These are phyloP conservation scores for Coptotermes formosanus DNA, from an alignment of 1,140 invertebrate species.

Conservation along the genomic window DNA sequence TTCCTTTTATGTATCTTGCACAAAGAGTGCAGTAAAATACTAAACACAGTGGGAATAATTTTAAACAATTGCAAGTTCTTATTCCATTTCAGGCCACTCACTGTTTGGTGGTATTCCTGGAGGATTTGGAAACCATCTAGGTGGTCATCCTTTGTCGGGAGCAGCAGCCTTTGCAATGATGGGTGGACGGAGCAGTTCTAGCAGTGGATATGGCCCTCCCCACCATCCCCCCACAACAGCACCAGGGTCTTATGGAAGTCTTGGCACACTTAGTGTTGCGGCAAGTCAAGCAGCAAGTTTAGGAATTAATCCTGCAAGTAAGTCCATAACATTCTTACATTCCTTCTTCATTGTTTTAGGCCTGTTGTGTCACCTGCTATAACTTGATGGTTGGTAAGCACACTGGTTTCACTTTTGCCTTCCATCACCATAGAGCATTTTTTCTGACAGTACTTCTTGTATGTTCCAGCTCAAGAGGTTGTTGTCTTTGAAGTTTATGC, in stretches of 20 bases:
- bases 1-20: too few species aligned
- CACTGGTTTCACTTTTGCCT: too few species aligned
- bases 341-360: too few species aligned
- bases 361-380: too few species aligned
- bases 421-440: too few species aligned
- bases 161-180: conserved; percentile 53
- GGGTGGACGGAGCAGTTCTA: conserved; percentile 47
- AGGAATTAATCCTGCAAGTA: conserved; percentile 47
- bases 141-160: conserved; percentile 45
- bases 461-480: too few species aligned
- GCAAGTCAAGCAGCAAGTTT: conserved; percentile 78
- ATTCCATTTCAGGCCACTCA: conserved; percentile 42
- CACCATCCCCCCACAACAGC: conserved; percentile 36
- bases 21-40: too few species aligned
- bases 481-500: too few species aligned
- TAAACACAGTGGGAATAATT: too few species aligned
- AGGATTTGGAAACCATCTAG: conserved; percentile 47
- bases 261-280: conserved; percentile 73
- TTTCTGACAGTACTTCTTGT: too few species aligned
- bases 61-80: background rate
- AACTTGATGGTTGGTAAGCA: too few species aligned
- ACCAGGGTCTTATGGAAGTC: conserved; percentile 54
- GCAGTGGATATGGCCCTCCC: conserved; percentile 50
- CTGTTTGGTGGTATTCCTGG: conserved; percentile 55
- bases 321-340: conserved; percentile 23